Evolutionary conservation across 2,797 vertebrate genomes (phyloP).

Genomic region (Rhinoraja longicauda): DNA sequence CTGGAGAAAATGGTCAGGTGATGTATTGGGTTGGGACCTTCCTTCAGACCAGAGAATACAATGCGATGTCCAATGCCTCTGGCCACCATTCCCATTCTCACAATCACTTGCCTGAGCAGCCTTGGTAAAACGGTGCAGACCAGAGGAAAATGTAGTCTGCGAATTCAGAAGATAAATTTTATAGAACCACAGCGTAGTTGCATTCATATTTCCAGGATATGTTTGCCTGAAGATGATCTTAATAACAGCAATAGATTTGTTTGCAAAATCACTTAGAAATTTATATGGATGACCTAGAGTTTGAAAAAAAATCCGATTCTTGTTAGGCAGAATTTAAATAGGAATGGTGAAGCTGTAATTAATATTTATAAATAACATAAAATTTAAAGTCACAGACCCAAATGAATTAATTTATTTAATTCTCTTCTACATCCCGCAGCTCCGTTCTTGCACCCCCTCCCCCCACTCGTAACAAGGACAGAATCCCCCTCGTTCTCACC

Average conservation of each 20-base stretch:
- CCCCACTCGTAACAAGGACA: no score
- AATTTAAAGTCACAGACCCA: neutral
- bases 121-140: neutral
- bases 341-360: neutral
- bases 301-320: neutral
- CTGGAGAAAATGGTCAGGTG: no score
- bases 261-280: neutral
- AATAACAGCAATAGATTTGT: neutral
- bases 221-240: neutral
- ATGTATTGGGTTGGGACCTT: no score
- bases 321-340: neutral
- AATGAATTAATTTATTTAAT: no score
- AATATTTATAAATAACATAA: neutral
- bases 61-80: neutral
- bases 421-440: no score
- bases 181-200: neutral
- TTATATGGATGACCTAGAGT: neutral
- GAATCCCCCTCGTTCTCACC: no score
- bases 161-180: neutral
- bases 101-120: neutral
- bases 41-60: no score
- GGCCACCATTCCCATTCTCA: neutral
- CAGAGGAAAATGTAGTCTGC: neutral
- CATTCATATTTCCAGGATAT: neutral
- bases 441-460: no score